Evolutionary conservation across 2,888 invertebrate genomes (phyloP).

Genomic region (Pseudococcus jackbeardsleyi): DNA sequence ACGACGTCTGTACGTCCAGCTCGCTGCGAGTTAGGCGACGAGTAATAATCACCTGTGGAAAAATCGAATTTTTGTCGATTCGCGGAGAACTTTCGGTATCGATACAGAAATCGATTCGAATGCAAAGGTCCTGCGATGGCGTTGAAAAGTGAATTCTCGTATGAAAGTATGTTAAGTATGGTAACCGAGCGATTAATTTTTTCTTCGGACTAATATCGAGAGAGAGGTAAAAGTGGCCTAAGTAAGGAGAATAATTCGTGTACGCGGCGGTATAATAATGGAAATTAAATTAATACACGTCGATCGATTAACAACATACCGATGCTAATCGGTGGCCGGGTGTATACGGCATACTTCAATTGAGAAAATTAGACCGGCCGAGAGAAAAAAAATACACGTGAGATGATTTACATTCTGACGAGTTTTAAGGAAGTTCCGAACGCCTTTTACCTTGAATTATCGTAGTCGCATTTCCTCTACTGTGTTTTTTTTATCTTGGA

Average conservation of each 20-base stretch:
- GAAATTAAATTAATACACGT: slow-evolving; percentile 13
- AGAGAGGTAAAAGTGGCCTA: slow-evolving; percentile 18
- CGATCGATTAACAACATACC: slow-evolving; percentile 44
- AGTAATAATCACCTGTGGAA: not conserved
- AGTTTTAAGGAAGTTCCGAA: slow-evolving; percentile 17
- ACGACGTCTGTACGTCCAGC: not conserved
- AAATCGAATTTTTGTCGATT: slow-evolving; percentile 16
- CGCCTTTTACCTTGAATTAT: slow-evolving; percentile 29
- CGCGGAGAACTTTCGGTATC: slow-evolving; percentile 28
- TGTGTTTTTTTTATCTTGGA: not conserved
- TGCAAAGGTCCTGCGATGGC: not conserved
- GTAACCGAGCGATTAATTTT: slow-evolving; percentile 5
- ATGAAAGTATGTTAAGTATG: slow-evolving; percentile 23
- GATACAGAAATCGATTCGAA: not conserved
- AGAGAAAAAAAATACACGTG: not conserved
- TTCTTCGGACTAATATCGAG: not conserved
- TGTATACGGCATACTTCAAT: slow-evolving; percentile 30
- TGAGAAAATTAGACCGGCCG: slow-evolving; percentile 26
- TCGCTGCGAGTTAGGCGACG: too few relatives aligned
- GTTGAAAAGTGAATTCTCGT: not conserved
- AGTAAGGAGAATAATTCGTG: slow-evolving; percentile 36
- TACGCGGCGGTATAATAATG: slow-evolving; percentile 1
- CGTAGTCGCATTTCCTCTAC: slow-evolving; percentile 16
- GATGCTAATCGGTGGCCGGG: slow-evolving; percentile 23
- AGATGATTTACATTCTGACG: slow-evolving; percentile 32